phyloP scores from a whole-genome alignment of 2,797 vertebrate species.

The Gymnothorax javanicus region DNA sequence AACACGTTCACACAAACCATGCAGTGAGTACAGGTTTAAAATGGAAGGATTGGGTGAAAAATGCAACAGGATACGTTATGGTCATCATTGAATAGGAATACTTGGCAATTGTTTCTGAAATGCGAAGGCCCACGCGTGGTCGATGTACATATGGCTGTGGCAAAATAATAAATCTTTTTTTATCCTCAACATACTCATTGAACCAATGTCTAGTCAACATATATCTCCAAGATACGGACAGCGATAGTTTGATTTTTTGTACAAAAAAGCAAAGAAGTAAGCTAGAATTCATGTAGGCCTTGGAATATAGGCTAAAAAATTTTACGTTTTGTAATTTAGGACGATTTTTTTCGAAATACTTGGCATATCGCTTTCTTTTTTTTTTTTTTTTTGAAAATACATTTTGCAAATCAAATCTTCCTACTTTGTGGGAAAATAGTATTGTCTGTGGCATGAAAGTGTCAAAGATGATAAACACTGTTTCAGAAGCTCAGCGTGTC shows the following conservation, averaged over 20 bases:
- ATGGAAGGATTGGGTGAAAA: neutral
- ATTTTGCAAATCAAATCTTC: constrained; percentile 46
- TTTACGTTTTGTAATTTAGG: too few species aligned
- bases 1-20: constrained; percentile 61
- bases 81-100: neutral
- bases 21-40: constrained; percentile 65
- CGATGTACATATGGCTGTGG: neutral
- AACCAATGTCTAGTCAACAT: too few species aligned
- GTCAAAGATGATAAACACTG: constrained; percentile 11
- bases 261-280: too few species aligned
- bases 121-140: neutral
- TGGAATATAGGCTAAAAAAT: too few species aligned
- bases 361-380: too few species aligned
- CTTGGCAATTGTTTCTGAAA: neutral
- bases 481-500: neutral
- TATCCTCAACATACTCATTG: too few species aligned
- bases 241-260: too few species aligned
- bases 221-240: too few species aligned
- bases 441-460: constrained; percentile 33
- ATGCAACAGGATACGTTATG: neutral
- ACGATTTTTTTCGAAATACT: too few species aligned
- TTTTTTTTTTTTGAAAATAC: too few species aligned
- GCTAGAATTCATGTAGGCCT: too few species aligned
- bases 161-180: neutral
- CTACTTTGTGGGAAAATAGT: constrained; percentile 22